Base-by-base conservation (phyloP, 2,888 invertebrate species). In the Lottia scabra region DNA sequence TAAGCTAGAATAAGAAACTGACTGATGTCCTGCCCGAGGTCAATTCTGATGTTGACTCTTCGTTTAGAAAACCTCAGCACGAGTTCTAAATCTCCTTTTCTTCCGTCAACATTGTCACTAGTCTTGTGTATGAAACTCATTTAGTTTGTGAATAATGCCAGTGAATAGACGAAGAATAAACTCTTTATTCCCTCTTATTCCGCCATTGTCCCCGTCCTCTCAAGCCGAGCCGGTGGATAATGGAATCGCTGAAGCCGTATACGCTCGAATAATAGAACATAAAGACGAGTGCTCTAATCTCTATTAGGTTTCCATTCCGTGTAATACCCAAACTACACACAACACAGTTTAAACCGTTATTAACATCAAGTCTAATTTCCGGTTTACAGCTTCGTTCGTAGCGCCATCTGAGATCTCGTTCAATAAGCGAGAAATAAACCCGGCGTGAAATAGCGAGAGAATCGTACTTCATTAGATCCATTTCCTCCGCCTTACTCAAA, bases 301-400 rank as follows among this genome's bases (percentile, higher is more conserved):
- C 56, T 56, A 56, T 56, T 56, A 56, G 23, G 56, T 56, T 56
- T 56, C 19, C 23, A 23, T 56, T 56, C 56, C 56, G 23, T 56
- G 56, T 56, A 56, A 56, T 56, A 56, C 56, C 23, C 56, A 56
- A 56, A 56, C 56, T 56, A 56, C 56, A 56, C 56, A 56, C 13
- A 56, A 23, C 56, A 56, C 56, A 23, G 56, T 56, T 56, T 56
- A 56, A 56, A 13, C 56, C 19, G 56, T 56, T 56, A 56, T 56
- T 56, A 56, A 56, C 56, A 56, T 56, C 56, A 56, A 56, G 56
- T 56, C 56, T 56, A 56, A 56, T 56, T 56, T 56, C 56, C 56
- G 56, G 56, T 56, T 56, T 56, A 19, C 23, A 23, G 56, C 19
- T 56, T 8, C 38, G 56, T 23, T 56, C 23, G 56, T 15, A 23